Evolutionary conservation across 2,113 vertebrate species (phyloP), one percentile per base, ranked within the genome.

Genomic region (Carollia perspicillata): DNA sequence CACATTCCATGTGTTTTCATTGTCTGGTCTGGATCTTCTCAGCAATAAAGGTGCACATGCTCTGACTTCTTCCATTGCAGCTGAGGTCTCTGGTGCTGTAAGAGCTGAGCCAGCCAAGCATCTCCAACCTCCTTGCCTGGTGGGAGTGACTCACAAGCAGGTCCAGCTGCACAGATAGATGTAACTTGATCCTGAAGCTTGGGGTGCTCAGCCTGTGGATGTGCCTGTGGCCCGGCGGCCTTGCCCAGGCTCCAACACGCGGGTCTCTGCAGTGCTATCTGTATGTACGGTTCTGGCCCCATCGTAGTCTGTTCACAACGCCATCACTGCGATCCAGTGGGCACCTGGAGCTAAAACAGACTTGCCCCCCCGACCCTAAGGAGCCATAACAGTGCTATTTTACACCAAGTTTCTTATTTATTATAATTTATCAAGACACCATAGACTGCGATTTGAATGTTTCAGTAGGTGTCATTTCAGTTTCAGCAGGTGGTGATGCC

Each of bases 61-160:
- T 90, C 79, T 69, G 75, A 30, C 37, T 5, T n/a, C 20, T 65
- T 6, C 7, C 2, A 8, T 30, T 30, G 9, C 35, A 35, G 20
- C n/a, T 33, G 75, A 90, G 37, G 23, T 72, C 58, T 69, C 93
- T 91, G 86, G 55, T 85, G 49, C 51, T 65, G 28, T 42, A 84
- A 71, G 66, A 78, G 89, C 89, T 88, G 69, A 90, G 33, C 88
- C 71, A 49, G 35, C 28, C 51, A 37, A 37, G 33, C 13, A 51
- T 26, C 74, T 78, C 79, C 42, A 42, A 84, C 47, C 20, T 42
- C 30, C 13, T 40, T 40, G 77, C 79, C 83, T 22, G 6, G 0
- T 22, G 65, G 75, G 65, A 35, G 49, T 60, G 35, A 8, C 51
- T 87, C 14, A 37, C 12, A 81, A 74, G 77, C n/a, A 35, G 55